Evolutionary conservation across 1,140 invertebrate species (phyloP), one percentile per base, ranked within the genome.

Genomic region (Cotesia typhae): DNA sequence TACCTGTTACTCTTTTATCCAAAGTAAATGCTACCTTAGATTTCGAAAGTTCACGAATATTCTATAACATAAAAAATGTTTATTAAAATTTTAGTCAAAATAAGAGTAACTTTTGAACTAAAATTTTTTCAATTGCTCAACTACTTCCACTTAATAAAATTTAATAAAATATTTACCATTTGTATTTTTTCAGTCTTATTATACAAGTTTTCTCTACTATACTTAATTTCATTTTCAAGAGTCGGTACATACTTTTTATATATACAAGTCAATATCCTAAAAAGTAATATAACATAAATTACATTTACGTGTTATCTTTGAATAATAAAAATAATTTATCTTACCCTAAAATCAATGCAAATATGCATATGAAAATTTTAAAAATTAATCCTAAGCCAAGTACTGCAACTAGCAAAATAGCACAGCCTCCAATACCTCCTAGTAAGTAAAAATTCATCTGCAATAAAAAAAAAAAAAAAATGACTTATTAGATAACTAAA

Each of bases 1-100:
- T 91, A 70, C 92, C 92, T 20, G 91, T 92, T 72, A 93, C 84
- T 80, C 89, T 84, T 78, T 78, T 86, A 75, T 90, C 89, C 76
- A 84, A 78, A 73, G 87, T 88, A 70, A 85, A 84, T 72, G 77
- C 85, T 74, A 82, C 78, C 77, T 82, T 87, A 68, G 80, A 72
- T 20, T 77, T 79, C 28, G 82, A 83, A 68, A 75, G 36, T 9
- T 83, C 75, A 37, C 85, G 79, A 71, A 86, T 63, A 66, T 81
- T 78, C 83, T 86, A 71, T 28, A 73, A 80, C 69, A 73, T 51
- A 69, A 20, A 38, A 73, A 68, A 38, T 51, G 61, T 14, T 20
- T 20, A 47, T 47, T 10, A 47, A 47, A 47, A 28, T 66, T 60
- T 61, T 37, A 28, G 9, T 14, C 5, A 20, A 37, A 61, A 7